Conservation (phyloP, 2,113 vertebrate genomes). For the Pterocles orientalis region DNA sequence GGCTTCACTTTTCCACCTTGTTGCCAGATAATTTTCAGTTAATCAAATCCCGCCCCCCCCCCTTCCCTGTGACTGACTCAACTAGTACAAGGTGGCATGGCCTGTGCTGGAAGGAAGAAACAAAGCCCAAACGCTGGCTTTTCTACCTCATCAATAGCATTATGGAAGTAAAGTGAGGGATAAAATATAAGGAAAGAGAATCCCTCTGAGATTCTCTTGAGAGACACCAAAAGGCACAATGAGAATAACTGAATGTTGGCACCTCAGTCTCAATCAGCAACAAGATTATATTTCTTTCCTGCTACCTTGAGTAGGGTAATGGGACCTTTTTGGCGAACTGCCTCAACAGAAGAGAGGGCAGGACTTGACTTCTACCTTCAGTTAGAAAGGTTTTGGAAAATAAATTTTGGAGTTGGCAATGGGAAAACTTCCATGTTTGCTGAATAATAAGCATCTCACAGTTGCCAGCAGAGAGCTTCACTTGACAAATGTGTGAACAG, state of each 20-base stretch:
- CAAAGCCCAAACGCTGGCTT: background rate
- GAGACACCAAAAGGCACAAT: background rate
- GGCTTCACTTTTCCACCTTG: background rate
- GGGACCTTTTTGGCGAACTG: background rate
- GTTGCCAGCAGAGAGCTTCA: background rate
- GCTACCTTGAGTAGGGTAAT: background rate
- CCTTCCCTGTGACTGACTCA: background rate
- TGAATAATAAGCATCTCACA: background rate
- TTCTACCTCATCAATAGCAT: accelerated
- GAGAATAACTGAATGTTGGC: background rate
- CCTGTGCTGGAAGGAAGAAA: background rate
- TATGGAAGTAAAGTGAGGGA: background rate
- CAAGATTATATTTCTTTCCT: background rate
- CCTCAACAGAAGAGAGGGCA: background rate
- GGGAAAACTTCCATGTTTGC: background rate
- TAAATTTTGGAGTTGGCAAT: background rate
- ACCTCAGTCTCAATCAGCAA: background rate
- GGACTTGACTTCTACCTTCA: background rate
- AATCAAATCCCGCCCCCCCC: background rate
- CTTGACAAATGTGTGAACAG: background rate
- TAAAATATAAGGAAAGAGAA: background rate
- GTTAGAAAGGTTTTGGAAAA: background rate
- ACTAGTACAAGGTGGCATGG: background rate
- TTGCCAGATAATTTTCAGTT: background rate
- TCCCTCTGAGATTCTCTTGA: background rate